phyloP scores from a whole-genome alignment of 2,888 invertebrate genomes.

The Napeogenes inachia region DNA sequence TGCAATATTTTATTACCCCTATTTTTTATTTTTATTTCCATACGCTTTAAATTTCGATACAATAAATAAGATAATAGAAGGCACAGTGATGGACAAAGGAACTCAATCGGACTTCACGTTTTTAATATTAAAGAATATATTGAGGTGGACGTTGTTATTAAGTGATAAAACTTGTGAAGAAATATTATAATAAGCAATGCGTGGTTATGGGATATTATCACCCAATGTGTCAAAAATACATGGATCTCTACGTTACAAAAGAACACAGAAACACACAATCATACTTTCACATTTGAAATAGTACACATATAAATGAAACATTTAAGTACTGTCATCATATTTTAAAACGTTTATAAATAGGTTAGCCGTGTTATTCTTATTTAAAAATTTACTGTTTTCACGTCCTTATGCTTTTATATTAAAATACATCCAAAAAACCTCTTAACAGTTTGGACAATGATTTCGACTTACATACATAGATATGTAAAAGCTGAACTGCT shows the following conservation, averaged over 20 bases:
- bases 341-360: background rate
- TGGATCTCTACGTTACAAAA: no score
- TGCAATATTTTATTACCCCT: background rate
- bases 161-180: no score
- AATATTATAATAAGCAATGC: no score
- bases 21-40: background rate
- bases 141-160: background rate
- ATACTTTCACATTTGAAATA: background rate
- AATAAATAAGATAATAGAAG: conserved; percentile 33
- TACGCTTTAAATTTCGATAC: background rate
- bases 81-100: conserved; percentile 50
- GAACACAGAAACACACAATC: background rate
- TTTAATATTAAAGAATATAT: background rate
- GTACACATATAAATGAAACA: background rate
- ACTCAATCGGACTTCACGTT: conserved; percentile 39
- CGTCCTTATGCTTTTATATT: background rate
- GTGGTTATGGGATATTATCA: background rate
- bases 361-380: no score
- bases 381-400: no score
- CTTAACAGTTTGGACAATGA: conserved; percentile 6
- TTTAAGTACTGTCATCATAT: background rate
- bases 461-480: background rate
- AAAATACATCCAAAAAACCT: conserved; percentile 10
- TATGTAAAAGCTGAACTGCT: background rate
- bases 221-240: no score